phyloP scores from a whole-genome alignment of 2,113 vertebrate species.

The Protobothrops flavoviridis region DNA sequence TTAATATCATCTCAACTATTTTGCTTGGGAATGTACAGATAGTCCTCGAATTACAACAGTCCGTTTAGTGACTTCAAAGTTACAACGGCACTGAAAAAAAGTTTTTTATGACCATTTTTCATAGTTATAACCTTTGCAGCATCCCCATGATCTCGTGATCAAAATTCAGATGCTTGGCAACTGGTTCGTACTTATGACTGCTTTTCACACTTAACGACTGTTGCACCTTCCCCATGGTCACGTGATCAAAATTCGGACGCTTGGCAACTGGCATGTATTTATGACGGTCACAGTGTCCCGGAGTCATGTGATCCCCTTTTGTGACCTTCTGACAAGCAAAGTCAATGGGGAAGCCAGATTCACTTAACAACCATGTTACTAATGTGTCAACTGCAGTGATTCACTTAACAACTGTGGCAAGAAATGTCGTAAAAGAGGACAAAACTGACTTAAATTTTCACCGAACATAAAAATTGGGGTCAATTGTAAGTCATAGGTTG shows the following conservation, averaged over 20 bases:
- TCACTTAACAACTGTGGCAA: not conserved
- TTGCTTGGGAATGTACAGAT: not conserved
- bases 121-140: not conserved
- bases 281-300: not conserved
- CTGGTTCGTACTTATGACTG: not conserved
- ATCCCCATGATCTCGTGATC: not conserved
- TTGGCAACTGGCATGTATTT: not conserved
- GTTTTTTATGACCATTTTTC: not conserved
- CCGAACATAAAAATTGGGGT: not conserved
- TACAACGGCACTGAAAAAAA: not conserved
- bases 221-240: not conserved
- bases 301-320: not conserved
- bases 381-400: not conserved
- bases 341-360: not conserved
- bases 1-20: not conserved
- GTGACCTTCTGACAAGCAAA: not conserved
- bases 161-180: not conserved
- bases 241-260: not conserved
- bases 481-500: not conserved
- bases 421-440: not conserved
- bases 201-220: too few species aligned
- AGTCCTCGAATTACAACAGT: not conserved
- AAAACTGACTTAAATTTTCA: not conserved
- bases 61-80: not conserved
- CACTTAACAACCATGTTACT: not conserved